Base-by-base conservation (phyloP, 1,140 invertebrate genomes). In the Drosophila grimshawi region DNA sequence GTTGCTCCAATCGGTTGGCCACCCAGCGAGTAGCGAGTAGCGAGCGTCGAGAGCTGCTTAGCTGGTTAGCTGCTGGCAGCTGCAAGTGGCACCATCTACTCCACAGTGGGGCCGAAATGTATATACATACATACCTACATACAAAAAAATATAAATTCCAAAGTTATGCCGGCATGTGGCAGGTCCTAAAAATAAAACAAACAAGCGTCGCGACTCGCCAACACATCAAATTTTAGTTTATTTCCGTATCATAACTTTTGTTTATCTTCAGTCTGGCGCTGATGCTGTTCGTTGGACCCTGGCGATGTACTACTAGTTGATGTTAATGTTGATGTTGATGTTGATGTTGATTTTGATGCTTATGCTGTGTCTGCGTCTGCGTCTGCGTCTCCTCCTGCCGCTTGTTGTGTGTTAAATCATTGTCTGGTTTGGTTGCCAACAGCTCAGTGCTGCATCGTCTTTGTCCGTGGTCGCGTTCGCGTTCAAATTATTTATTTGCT, bases 191-290 rank as follows among this genome's bases (percentile, higher is more conserved):
- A 70, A 53, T 53, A 74, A 68, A 80, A 68, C 63, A 55, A 66
- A 68, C 63, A 55, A 66, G 61, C 45, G 45, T 37, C 48, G 71
- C 70, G 73, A 70, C 74, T 70, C 78, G 68, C 33, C 10, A 70
- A 73, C 81, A 81, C 76, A 88, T 80, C 76, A 71, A 88, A 76
- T 77, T 86, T 82, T 86, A 78, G 76, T 86, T 86, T 86, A 86
- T 88, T 86, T 86, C 76, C 79, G 74, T 82, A 77, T 86, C 83
- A 86, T 86, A 86, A 86, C 82, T 86, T 86, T 86, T 86, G 82
- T 86, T 86, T 86, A 86, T 86, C 82, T 86, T 76, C 74, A 52
- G 63, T 51, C 53, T 67, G 66, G 48, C 41, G 64, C 32, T 65
- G 30, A 7, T 56, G 62, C 19, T 66, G 35, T 19, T 37, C 10